Conservation (phyloP, 2,888 invertebrate genomes). For the Drosophila monieri region DNA sequence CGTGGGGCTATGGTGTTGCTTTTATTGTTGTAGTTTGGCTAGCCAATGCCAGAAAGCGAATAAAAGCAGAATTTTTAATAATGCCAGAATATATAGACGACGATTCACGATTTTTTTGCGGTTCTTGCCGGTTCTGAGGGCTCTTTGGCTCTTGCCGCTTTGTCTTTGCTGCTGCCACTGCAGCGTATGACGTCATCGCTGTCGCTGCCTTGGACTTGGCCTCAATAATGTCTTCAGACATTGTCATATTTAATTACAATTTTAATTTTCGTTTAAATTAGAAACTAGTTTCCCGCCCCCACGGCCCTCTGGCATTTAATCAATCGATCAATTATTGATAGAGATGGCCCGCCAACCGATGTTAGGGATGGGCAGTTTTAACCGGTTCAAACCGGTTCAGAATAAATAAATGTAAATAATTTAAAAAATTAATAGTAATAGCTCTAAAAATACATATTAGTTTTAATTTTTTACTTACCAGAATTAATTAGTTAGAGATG, state of each 20-base stretch:
- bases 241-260: constrained; percentile 18
- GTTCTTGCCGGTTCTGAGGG: constrained; percentile 68
- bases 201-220: constrained; percentile 23
- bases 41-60: constrained; percentile 30
- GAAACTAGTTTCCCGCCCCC: constrained; percentile 13
- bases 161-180: not conserved
- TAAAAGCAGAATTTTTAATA: constrained; percentile 63
- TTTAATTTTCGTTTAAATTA: constrained; percentile 15
- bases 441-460: too few relatives aligned
- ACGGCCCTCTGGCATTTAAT: not conserved
- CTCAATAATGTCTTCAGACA: constrained; percentile 5
- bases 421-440: too few relatives aligned
- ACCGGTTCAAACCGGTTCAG: too few relatives aligned
- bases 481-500: too few relatives aligned
- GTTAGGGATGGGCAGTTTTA: constrained; percentile 11
- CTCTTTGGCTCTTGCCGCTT: constrained; percentile 31
- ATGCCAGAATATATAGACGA: constrained; percentile 51
- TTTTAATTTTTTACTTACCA: too few relatives aligned
- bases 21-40: constrained; percentile 40
- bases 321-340: constrained; percentile 28
- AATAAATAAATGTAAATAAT: too few relatives aligned
- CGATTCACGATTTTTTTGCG: constrained; percentile 31
- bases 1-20: constrained; percentile 6
- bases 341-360: not conserved
- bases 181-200: constrained; percentile 34